phyloP scores from a whole-genome alignment of 2,113 vertebrate genomes.

The Oreochromis niloticus region DNA sequence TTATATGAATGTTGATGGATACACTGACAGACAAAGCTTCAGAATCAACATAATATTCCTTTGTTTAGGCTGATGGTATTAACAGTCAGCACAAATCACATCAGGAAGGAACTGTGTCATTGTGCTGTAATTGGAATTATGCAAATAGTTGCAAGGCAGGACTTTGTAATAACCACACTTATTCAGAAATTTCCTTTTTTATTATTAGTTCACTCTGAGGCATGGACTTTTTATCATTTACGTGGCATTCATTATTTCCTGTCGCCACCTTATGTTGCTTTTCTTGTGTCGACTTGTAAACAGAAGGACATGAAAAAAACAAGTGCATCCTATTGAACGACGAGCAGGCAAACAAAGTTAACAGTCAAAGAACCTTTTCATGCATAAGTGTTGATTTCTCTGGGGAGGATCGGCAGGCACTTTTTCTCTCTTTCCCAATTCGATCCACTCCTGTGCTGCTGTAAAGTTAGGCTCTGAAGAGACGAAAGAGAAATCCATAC shows the following conservation, averaged over 20 bases:
- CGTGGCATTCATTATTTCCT: conserved; percentile 53
- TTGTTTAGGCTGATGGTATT: conserved; percentile 70
- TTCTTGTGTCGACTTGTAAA: conserved; percentile 49
- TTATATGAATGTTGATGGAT: conserved; percentile 16
- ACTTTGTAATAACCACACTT: conserved; percentile 58
- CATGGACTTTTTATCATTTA: conserved; percentile 39
- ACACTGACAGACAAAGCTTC: conserved; percentile 23
- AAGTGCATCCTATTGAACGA: conserved; percentile 58
- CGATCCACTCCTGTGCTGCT: conserved; percentile 60
- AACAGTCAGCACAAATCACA: conserved; percentile 69
- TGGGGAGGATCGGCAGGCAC: conserved; percentile 63
- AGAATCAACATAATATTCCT: conserved; percentile 38
- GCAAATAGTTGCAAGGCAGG: conserved; percentile 60
- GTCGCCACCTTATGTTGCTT: conserved; percentile 46
- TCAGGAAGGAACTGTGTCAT: conserved; percentile 67
- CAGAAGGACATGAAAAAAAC: conserved; percentile 32
- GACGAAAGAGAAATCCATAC: conserved; percentile 75
- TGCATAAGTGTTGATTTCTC: conserved; percentile 72
- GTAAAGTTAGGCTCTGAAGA: conserved; percentile 69
- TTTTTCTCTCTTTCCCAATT: conserved; percentile 61
- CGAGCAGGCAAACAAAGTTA: conserved; percentile 63
- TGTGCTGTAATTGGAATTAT: conserved; percentile 71
- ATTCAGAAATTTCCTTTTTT: conserved; percentile 61
- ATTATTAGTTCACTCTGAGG: conserved; percentile 48
- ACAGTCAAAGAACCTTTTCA: conserved; percentile 68